These are phyloP conservation scores for Lipophrys pholis DNA, from an alignment of 2,113 vertebrate species.

Conservation along the genomic window DNA sequence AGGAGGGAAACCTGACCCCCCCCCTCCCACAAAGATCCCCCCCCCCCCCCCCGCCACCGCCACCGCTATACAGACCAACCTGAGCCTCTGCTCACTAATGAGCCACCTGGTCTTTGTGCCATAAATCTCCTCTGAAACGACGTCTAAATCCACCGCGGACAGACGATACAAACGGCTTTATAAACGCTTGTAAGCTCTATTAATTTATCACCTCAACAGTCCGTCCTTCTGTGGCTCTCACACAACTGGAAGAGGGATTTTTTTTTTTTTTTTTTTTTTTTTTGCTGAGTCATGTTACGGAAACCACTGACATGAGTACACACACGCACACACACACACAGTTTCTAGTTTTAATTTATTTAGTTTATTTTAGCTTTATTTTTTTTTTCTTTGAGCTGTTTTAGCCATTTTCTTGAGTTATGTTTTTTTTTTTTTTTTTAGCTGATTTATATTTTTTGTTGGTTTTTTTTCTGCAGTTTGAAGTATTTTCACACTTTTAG, in stretches of 20 bases:
- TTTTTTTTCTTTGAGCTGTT: too few species aligned
- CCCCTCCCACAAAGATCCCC: constrained; percentile 60
- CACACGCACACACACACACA: too few species aligned
- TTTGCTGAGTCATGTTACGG: constrained; percentile 48
- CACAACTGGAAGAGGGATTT: constrained; percentile 53
- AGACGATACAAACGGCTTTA: constrained; percentile 77
- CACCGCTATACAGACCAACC: constrained; percentile 55
- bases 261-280: constrained; percentile 51
- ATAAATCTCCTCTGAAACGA: constrained; percentile 76
- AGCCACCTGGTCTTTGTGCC: constrained; percentile 79
- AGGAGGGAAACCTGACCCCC: constrained; percentile 81
- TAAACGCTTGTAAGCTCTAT: constrained; percentile 76
- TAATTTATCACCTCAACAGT: constrained; percentile 77
- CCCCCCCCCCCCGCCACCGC: too few species aligned
- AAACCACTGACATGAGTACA: constrained; percentile 9
- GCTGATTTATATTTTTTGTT: too few species aligned
- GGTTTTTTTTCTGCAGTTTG: too few species aligned
- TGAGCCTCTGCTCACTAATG: constrained; percentile 74
- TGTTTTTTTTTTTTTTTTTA: too few species aligned
- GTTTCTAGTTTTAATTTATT: too few species aligned
- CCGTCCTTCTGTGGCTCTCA: constrained; percentile 61
- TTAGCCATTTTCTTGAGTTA: too few species aligned
- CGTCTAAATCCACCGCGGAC: constrained; percentile 68
- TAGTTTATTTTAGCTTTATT: too few species aligned
- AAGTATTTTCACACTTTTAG: too few species aligned